Evolutionary conservation across 1,140 invertebrate genomes (phyloP), one percentile per base, ranked within the genome.

Genomic region (Ectropis grisescens): DNA sequence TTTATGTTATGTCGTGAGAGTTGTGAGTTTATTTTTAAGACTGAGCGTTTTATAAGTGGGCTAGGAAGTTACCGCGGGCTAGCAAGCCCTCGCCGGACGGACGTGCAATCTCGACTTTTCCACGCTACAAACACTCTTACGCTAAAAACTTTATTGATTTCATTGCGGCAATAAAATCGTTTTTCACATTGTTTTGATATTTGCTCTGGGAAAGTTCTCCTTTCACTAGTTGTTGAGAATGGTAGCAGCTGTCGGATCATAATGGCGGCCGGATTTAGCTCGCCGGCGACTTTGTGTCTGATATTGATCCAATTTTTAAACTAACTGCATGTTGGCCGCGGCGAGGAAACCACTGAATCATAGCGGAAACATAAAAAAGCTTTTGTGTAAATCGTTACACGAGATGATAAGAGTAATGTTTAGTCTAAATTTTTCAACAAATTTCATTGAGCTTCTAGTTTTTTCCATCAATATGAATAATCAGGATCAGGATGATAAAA

Each of bases 1-100:
- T 50, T 47, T 54, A 58, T 39, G 38, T 52, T 51, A 47, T 50
- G 43, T 42, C 37, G 46, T 41, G 31, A 44, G 60, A 47, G 43
- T 42, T 35, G 46, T 41, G 31, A 44, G 60, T 71, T 69, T 76
- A 74, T 76, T 76, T 76, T 74, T 74, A 59, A 58, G 64, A 31
- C 48, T 25, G 52, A 68, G 60, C 65, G 47, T 57, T 62, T 68
- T 66, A 67, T 66, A 75, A 71, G 67, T 75, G 62, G 65, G 53
- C 59, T 58, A 70, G 64, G 65, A 62, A 68, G 62, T 65, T 47
- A 50, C 52, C 52, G 53, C 47, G 35, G 37, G 38, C 27, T 49
- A 49, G 43, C 46, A 57, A 48, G 61, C 56, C 49, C 49, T 59
- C 31, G 36, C 24, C 16, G 16, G 11, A 33, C 19, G 26, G 14